Base-by-base conservation (phyloP, 2,888 invertebrate species). In the Prenolepis imparis region DNA sequence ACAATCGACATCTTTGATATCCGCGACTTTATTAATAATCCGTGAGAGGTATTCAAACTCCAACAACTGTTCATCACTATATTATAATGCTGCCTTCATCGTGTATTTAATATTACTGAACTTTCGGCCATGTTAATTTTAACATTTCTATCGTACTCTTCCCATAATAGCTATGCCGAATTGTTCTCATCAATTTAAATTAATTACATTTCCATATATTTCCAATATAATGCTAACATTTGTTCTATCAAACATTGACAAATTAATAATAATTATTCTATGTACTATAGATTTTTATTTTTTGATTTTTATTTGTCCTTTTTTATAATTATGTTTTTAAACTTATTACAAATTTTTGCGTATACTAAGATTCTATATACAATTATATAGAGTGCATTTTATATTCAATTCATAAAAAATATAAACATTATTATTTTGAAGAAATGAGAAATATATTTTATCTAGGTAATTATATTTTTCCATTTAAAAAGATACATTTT, bases 1-100 rank as follows among this genome's bases (percentile, higher is more conserved):
- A 78, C 44, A 70, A 70, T 70, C 32, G 70, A 70, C 59, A 59
- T 78, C 78, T 78, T 78, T 70, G 78, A 78, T 78, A 70, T 70
- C 6, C 44, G 41, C 8, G 21, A 70, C 59, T 57, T 70, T 57
- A 78, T 78, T 78, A 78, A 78, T 78, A 78, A 70, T 70, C 44
- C 18, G 15, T 70, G 57, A 70, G 68, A 67, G 66, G 66, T n/a
- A 77, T 78, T 57, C 68, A 70, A 78, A 78, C 32, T 28, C 28
- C 39, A 68, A 78, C 41, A 41, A 67, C 57, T 78, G 59, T 78
- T 78, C 57, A 21, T 5, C n/a, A 59, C 12, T 59, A 59, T 68
- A 70, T 68, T 78, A 21, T 67, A 68, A 77, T 21, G 21, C 41
- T 68, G 70, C 32, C 41, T 28, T 41, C 44, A 70, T 59, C 44